phyloP scores from a whole-genome alignment of 2,797 vertebrate genomes.

The Tapirus indicus region DNA sequence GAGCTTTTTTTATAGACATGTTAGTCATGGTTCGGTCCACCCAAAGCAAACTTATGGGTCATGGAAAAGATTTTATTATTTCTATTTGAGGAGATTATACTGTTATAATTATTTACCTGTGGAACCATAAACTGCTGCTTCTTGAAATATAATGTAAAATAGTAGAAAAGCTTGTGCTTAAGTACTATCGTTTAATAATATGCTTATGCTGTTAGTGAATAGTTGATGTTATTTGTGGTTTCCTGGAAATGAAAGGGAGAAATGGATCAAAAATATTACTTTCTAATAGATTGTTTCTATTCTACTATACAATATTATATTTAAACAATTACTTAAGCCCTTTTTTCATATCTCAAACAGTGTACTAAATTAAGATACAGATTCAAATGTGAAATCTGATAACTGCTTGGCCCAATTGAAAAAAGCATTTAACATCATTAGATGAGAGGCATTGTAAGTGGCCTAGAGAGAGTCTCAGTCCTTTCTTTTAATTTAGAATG shows the following conservation, averaged over 20 bases:
- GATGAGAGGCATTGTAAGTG: neutral
- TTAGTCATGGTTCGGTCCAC: neutral
- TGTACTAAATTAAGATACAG: neutral
- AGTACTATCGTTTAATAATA: neutral
- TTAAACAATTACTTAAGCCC: neutral
- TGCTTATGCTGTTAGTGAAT: neutral
- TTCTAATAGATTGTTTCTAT: neutral
- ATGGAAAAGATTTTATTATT: neutral
- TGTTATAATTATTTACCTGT: conserved; percentile 23
- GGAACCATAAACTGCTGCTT: neutral
- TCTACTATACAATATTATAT: neutral
- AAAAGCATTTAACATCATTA: neutral
- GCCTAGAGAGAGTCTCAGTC: neutral
- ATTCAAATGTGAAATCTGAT: neutral
- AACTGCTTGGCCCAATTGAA: neutral
- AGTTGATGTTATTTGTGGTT: neutral
- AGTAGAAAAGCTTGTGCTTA: neutral
- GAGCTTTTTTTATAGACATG: neutral
- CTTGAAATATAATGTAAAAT: conserved; percentile 27
- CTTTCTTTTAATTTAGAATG: neutral
- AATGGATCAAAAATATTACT: neutral
- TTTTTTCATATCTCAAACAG: conserved; percentile 8
- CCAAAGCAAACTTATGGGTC: neutral
- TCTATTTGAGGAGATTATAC: neutral
- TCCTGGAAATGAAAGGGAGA: conserved; percentile 36